Conservation (phyloP, 2,888 invertebrate species). For the Hedya salicella region DNA sequence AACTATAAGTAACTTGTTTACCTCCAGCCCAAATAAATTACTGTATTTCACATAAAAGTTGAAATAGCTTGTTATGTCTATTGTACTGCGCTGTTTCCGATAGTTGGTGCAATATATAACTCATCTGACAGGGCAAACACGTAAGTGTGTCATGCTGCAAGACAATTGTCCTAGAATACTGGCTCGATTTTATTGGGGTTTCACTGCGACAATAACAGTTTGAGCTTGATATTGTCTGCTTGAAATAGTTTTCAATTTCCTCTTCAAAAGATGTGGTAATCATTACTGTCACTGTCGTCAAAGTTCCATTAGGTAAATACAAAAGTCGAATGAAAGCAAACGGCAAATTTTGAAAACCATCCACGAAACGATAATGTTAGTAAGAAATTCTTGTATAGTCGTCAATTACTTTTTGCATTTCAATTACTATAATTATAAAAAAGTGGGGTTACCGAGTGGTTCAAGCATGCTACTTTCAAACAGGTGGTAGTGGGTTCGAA, state of each 20-base stretch:
- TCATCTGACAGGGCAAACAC: conserved; percentile 24
- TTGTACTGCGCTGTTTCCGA: neutral
- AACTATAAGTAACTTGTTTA: conserved; percentile 10
- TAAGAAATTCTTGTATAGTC: too few relatives aligned
- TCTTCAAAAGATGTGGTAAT: too few relatives aligned
- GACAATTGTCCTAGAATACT: conserved; percentile 24
- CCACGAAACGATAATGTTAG: too few relatives aligned
- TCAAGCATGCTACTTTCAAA: too few relatives aligned
- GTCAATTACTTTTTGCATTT: too few relatives aligned
- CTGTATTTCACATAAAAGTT: conserved; percentile 3
- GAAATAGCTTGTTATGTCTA: conserved; percentile 30
- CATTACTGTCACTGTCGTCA: too few relatives aligned
- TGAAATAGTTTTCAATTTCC: neutral
- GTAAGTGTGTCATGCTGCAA: conserved; percentile 21
- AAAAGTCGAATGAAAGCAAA: too few relatives aligned
- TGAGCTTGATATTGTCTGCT: conserved; percentile 1
- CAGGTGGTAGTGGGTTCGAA: too few relatives aligned
- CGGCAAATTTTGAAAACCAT: too few relatives aligned
- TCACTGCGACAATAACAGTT: conserved; percentile 2
- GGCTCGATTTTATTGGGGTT: conserved; percentile 10
- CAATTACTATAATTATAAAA: too few relatives aligned
- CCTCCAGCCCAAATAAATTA: conserved; percentile 6
- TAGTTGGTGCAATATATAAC: conserved; percentile 19
- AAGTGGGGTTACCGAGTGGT: too few relatives aligned
- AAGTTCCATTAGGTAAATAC: too few relatives aligned